Evolutionary conservation across 2,888 invertebrate species (phyloP).

Genomic region (Dusona sp.): DNA sequence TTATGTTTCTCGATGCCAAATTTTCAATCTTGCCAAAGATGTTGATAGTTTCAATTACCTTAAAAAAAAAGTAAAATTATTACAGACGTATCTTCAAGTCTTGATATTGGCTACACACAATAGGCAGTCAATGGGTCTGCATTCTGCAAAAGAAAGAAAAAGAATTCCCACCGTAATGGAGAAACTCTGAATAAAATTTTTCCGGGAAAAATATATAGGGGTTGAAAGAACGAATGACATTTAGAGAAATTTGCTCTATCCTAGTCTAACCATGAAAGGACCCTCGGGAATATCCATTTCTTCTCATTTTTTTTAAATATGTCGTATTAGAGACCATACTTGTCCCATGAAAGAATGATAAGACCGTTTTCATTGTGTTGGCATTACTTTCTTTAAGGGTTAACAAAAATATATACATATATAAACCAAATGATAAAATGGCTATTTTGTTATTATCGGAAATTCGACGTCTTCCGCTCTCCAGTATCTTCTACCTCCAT

Average conservation of each 20-base stretch:
- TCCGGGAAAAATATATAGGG: conserved; percentile 14
- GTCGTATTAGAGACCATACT: not conserved
- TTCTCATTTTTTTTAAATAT: not conserved
- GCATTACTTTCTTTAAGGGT: conserved; percentile 7
- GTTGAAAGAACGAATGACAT: not conserved
- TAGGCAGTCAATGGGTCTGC: not conserved
- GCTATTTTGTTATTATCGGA: conserved; percentile 7
- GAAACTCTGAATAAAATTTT: conserved; percentile 17
- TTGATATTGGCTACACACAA: not conserved
- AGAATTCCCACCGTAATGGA: conserved; percentile 15
- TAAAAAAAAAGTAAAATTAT: not conserved
- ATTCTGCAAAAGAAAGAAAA: not conserved
- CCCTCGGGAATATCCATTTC: conserved; percentile 3
- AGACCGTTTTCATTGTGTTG: conserved; percentile 21
- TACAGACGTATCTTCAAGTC: not conserved
- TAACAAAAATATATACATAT: not conserved
- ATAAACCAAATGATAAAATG: not conserved
- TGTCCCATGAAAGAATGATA: conserved; percentile 1
- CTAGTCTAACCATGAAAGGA: not conserved
- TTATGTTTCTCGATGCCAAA: no score
- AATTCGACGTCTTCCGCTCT: conserved; percentile 1
- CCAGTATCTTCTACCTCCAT: not conserved
- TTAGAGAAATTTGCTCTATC: not conserved
- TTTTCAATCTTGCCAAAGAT: no score
- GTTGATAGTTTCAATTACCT: not conserved